Conservation (phyloP, 1,140 invertebrate genomes). For the Papilio aristodemus region DNA sequence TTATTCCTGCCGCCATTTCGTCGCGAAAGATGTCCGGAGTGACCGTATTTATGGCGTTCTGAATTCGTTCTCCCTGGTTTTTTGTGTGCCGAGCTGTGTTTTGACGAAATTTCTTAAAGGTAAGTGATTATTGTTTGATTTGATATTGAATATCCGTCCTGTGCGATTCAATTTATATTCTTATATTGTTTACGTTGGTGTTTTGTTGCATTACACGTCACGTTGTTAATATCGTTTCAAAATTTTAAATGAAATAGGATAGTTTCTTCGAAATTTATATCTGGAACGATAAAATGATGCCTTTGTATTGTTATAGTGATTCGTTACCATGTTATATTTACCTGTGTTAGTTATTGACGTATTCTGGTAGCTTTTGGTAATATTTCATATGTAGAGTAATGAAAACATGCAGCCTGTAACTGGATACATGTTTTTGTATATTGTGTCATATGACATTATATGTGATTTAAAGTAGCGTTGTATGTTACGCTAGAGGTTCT, state of each 20-base stretch:
- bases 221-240: slow-evolving; percentile 21
- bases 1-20: slow-evolving; percentile 73
- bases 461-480: slow-evolving; percentile 10
- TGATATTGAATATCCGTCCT: slow-evolving; percentile 18
- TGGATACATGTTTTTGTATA: slow-evolving; percentile 30
- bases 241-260: slow-evolving; percentile 16
- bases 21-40: slow-evolving; percentile 69
- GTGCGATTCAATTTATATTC: slow-evolving; percentile 4
- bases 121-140: slow-evolving; percentile 57
- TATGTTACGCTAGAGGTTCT: slow-evolving; percentile 1
- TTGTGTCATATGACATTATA: slow-evolving; percentile 29
- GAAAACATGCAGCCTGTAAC: slow-evolving; percentile 24
- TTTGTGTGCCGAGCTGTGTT: slow-evolving; percentile 54
- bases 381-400: neutral
- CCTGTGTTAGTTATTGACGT: neutral
- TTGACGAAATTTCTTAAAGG: slow-evolving; percentile 50
- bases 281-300: slow-evolving; percentile 1
- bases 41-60: slow-evolving; percentile 66
- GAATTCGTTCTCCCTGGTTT: slow-evolving; percentile 63
- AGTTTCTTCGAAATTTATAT: slow-evolving; percentile 18
- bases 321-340: neutral
- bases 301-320: neutral
- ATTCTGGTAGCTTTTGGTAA: neutral
- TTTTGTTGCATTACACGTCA: slow-evolving; percentile 31
- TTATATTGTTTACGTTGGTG: slow-evolving; percentile 20